Evolutionary conservation across 2,113 vertebrate genomes (phyloP).

Genomic region (Oreocharis arfaki): DNA sequence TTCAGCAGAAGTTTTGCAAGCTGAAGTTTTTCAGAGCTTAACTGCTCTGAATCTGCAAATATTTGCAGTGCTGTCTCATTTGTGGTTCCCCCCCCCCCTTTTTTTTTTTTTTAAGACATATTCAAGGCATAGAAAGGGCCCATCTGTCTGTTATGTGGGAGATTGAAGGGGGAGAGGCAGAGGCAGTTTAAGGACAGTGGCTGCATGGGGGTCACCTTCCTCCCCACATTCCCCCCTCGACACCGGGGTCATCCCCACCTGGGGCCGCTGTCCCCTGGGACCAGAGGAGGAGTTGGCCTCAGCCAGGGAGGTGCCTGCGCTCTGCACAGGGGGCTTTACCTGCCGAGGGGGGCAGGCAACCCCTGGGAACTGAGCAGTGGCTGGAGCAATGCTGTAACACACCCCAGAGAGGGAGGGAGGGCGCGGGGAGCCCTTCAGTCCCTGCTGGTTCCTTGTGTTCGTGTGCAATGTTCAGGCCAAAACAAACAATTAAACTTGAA

Average conservation of each 20-base stretch:
- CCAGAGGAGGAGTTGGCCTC: not conserved
- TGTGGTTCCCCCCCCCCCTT: not conserved
- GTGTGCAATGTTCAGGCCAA: not conserved
- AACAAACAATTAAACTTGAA: not conserved
- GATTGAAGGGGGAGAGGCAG: not conserved
- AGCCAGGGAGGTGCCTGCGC: not conserved
- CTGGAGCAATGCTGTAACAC: not conserved
- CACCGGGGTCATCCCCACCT: accelerated
- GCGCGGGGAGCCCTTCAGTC: not conserved
- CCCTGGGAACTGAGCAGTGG: accelerated
- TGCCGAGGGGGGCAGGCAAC: accelerated
- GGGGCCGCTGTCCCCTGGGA: accelerated
- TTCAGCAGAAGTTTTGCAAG: not conserved
- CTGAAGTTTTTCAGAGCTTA: not conserved
- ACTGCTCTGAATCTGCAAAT: not conserved
- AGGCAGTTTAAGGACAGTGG: not conserved
- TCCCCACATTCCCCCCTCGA: too few species aligned
- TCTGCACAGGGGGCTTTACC: not conserved
- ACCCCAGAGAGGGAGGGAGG: not conserved
- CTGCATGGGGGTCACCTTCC: not conserved
- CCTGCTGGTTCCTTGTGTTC: accelerated
- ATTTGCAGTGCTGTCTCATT: not conserved
- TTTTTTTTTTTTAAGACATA: not conserved
- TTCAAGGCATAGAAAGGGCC: not conserved
- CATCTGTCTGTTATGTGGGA: not conserved